Base-by-base conservation (phyloP, 2,888 invertebrate genomes). In the Drosophila pegasa region DNA sequence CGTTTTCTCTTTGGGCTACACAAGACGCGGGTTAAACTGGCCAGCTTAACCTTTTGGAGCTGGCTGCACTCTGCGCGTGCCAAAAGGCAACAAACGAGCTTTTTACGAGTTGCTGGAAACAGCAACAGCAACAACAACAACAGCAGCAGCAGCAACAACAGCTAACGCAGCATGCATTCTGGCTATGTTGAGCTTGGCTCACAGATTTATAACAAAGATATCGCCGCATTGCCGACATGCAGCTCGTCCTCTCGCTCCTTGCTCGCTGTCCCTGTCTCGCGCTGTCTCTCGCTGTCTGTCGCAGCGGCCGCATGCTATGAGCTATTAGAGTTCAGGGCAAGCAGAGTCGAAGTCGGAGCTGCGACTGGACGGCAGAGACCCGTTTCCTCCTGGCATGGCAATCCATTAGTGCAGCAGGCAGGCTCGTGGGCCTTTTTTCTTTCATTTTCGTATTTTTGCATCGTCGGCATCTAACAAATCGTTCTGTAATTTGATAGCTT, bases 201-300 rank as follows among this genome's bases (percentile, higher is more conserved):
- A 82, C 89, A 91, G 90, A 90, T 90, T 90, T 90, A 90, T 90
- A 91, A 90, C 91, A 87, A 85, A 90, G 91, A 91, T 90, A 90
- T 89, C 79, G 85, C 82, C 57, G 79, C 71, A 51, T 64, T 77
- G 86, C 82, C 88, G 79, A 86, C 88, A 86, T 80, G 88, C 87
- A 84, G 87, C 73, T 85, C 71, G 75, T 70, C 88, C 59, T 63
- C 35, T 59, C 52, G 16, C 27, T 31, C 29, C 50, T 57, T 20
- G 58, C 48, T 31, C 22, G 35, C 16, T 45, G 33, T 22, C 58
- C 27, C n/a, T 43, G 9, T 3, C 25, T 27, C 20, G 25, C 43
- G 16, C 10, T 16, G 10, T 43, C 43, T 47, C 57, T 22, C 48
- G 31, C 18, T 43, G 43, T 38, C 48, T 31, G 31, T 18, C 31